These are phyloP conservation scores for Pristionchus entomophagus DNA, from an alignment of 2,888 invertebrate species.

Conservation along the genomic window DNA sequence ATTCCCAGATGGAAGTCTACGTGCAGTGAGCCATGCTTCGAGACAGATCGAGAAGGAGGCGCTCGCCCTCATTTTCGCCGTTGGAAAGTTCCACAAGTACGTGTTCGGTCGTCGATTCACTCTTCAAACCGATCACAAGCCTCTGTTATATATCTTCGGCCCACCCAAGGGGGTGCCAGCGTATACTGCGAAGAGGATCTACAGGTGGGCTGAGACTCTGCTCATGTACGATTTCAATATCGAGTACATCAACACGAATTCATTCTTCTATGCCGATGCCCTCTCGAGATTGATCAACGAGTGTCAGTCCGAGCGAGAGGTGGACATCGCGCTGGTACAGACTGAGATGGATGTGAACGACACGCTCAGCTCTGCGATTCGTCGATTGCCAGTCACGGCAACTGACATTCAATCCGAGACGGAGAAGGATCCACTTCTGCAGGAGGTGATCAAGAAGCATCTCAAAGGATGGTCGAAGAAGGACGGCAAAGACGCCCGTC, in stretches of 20 bases:
- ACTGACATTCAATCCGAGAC: constrained; percentile 13
- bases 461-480: background rate
- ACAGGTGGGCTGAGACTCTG: constrained; percentile 49
- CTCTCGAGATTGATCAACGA: constrained; percentile 46
- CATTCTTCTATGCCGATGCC: constrained; percentile 50
- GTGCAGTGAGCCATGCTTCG: constrained; percentile 43
- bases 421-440: constrained; percentile 1
- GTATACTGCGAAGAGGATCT: constrained; percentile 21
- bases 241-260: constrained; percentile 45
- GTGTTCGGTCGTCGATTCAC: constrained; percentile 50
- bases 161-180: constrained; percentile 43
- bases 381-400: too few species aligned
- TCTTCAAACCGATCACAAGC: constrained; percentile 53
- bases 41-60: constrained; percentile 55
- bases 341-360: background rate
- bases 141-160: constrained; percentile 53
- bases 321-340: constrained; percentile 1
- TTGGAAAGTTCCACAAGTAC: constrained; percentile 51
- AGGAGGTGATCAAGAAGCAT: background rate
- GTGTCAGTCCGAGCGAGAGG: constrained; percentile 41
- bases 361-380: background rate
- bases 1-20: constrained; percentile 47
- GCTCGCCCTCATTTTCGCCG: constrained; percentile 49
- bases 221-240: constrained; percentile 47
- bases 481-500: background rate